phyloP scores from a whole-genome alignment of 2,797 vertebrate species.

The Gadopsis bispinosus region DNA sequence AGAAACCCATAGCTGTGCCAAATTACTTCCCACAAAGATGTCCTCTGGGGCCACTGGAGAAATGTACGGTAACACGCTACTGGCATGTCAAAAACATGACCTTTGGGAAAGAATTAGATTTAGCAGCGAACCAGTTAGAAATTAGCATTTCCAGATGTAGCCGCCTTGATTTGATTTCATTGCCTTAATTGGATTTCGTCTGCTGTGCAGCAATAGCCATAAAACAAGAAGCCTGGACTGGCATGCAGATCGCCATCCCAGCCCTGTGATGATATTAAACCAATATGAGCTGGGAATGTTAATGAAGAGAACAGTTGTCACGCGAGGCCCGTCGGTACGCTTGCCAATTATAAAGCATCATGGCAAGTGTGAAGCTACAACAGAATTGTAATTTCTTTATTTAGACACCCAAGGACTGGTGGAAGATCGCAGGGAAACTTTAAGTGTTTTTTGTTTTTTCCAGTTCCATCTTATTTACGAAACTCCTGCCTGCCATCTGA shows the following conservation, averaged over 20 bases:
- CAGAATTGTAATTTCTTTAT: conserved; percentile 62
- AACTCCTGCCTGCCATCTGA: conserved; percentile 11
- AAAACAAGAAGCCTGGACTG: conserved; percentile 56
- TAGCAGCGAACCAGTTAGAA: conserved; percentile 60
- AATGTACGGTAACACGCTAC: conserved; percentile 58
- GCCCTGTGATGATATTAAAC: conserved; percentile 59
- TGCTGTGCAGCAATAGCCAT: conserved; percentile 59
- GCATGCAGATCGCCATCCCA: conserved; percentile 16
- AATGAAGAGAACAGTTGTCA: conserved; percentile 74
- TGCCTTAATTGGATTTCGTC: conserved; percentile 83
- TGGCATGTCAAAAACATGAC: conserved; percentile 79
- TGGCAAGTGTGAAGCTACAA: conserved; percentile 26
- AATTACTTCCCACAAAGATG: conserved; percentile 65
- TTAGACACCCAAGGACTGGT: conserved; percentile 35
- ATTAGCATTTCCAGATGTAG: conserved; percentile 83
- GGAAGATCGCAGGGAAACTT: conserved; percentile 26
- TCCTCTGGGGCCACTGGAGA: conserved; percentile 52
- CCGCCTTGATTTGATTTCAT: conserved; percentile 79
- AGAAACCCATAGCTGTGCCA: conserved; percentile 62
- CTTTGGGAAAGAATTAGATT: conserved; percentile 77
- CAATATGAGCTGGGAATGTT: conserved; percentile 56
- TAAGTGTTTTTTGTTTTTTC: background rate
- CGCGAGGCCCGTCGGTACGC: conserved; percentile 29
- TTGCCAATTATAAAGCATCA: conserved; percentile 66
- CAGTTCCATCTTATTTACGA: background rate